Base-by-base conservation (phyloP, 2,797 vertebrate species). In the Xyrichtys novacula region DNA sequence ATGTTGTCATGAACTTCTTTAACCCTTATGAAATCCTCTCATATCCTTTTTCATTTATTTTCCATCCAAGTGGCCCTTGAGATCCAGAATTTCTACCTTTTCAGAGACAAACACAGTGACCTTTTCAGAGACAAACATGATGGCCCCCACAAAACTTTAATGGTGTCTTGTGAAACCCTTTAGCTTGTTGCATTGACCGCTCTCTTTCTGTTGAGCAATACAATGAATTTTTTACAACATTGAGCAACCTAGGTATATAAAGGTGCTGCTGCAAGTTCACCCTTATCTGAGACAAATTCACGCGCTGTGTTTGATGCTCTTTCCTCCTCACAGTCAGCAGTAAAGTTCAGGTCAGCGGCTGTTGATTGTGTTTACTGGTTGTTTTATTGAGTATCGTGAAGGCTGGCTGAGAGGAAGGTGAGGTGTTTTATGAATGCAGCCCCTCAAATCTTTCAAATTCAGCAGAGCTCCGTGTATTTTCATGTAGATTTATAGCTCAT, bases 151-250 rank as follows among this genome's bases (percentile, higher is more conserved):
- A 44, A 57, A 76, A 65, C 39, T 5, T 55, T 65, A 65, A 19
- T 59, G 56, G 19, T 34, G 15, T 20, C 38, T 17, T 63, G 52
- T 44, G 68, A 57, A 71, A 74, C 57, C 44, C 11, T 16, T 46
- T 16, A 1, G 28, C 48, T 34, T 48, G 6, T 20, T n/a, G 31
- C 43, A 1, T 31, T 47, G 44, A 63, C 56, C 46, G 40, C 26
- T 52, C 14, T 46, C 39, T 19, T 59, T 40, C 36, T 60, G 15
- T 42, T 20, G 53, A 44, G 2, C n/a, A 17, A 15, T 5, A 20
- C 56, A 57, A 32, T 78, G 34, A 57, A 67, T 34, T 19, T 47
- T 84, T 74, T 74, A 65, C 29, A 19, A 17, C 40, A 29, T 12
- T 14, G 26, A 53, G 25, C 38, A 28, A 61, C 31, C 46, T 5